Evolutionary conservation across 2,888 invertebrate species (phyloP).

Genomic region (Myopa testacea): DNA sequence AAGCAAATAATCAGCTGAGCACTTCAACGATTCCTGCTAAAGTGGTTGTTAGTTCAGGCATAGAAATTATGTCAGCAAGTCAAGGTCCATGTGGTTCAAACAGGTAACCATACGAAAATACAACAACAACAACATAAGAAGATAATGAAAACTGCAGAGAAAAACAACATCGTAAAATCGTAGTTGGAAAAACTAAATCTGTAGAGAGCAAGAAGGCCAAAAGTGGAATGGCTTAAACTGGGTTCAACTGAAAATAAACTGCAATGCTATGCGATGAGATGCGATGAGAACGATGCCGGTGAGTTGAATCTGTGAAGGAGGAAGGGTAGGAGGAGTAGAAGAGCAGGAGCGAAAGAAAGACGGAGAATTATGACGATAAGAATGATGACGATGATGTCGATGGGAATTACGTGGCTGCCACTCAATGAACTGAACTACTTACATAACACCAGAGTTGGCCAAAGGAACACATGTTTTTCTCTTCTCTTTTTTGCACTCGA

Average conservation of each 20-base stretch:
- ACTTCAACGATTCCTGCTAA: not conserved
- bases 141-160: not conserved
- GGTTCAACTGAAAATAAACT: not conserved
- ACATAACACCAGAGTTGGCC: too few species aligned
- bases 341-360: too few species aligned
- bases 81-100: not conserved
- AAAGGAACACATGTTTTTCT: too few species aligned
- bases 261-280: not conserved
- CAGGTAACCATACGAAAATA: not conserved
- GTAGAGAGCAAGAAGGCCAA: not conserved
- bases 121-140: not conserved
- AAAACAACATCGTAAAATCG: not conserved
- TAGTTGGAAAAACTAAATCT: not conserved
- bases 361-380: too few species aligned
- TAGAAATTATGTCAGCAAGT: not conserved
- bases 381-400: too few species aligned
- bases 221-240: not conserved
- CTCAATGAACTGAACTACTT: too few species aligned
- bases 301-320: too few species aligned
- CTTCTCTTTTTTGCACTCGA: too few species aligned
- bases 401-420: too few species aligned
- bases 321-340: too few species aligned
- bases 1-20: not conserved
- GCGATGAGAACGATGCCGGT: not conserved
- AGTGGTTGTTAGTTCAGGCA: not conserved